Conservation (phyloP, 2,113 vertebrate species). For the Heterotilapia buettikoferi region DNA sequence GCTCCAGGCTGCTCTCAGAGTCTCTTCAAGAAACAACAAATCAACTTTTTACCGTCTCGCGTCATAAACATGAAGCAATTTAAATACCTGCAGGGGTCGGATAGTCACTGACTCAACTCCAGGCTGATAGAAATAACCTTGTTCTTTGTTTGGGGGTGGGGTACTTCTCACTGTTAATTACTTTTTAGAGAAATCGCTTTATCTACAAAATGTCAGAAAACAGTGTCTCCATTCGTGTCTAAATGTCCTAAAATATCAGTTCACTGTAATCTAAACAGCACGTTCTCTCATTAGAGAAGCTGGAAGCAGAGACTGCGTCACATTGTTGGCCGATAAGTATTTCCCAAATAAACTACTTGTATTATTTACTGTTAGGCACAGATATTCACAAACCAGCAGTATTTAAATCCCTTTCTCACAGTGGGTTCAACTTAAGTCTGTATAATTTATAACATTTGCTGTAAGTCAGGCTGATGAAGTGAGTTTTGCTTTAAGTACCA, state of each 20-base stretch:
- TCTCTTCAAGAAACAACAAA: background rate
- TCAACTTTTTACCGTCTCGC: background rate
- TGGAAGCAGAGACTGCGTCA: background rate
- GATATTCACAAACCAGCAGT: accelerated
- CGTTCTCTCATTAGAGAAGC: background rate
- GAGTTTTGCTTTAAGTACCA: background rate
- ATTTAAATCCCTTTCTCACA: background rate
- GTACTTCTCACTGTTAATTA: background rate
- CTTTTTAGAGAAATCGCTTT: background rate
- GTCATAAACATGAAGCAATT: background rate
- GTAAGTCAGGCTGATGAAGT: background rate
- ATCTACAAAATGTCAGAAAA: background rate
- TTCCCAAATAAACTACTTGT: background rate
- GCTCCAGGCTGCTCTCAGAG: background rate
- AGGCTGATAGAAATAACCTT: background rate
- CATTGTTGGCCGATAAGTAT: background rate
- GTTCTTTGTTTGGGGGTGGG: background rate
- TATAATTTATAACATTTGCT: background rate
- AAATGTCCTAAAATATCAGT: background rate
- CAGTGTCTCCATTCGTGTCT: background rate
- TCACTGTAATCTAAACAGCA: background rate
- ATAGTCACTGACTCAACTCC: background rate
- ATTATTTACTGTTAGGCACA: background rate
- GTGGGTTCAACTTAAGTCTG: background rate
- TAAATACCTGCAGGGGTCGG: background rate